Base-by-base conservation (phyloP, 2,797 vertebrate genomes). In the Lerista edwardsae region DNA sequence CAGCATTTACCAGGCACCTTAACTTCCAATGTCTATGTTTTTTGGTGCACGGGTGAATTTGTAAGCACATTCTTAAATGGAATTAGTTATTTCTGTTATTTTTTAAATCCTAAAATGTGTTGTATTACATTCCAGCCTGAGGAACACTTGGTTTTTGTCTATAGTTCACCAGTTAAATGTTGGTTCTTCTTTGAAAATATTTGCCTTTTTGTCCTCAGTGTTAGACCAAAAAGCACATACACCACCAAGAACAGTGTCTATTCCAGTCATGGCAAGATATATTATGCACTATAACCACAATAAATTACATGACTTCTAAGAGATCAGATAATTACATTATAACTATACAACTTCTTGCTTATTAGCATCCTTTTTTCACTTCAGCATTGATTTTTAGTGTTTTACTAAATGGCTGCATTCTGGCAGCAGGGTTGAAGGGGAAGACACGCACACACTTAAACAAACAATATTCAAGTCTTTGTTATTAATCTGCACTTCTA, bases 271-370 rank as follows among this genome's bases (percentile, higher is more conserved):
- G 83, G 76, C 41, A 92, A 68, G 90, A 89, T 87, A 80, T 78
- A 84, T 82, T 88, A 82, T 86, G 23, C 62, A 41, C 81, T 79
- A 82, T 88, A 91, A 89, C 59, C 2, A 27, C 36, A 88, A 23
- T 4, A 88, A 93, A 90, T 77, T 82, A 84, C 23, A 85, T 71
- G 47, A 83, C 75, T 92, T 90, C 87, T 74, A 91, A 93, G 84
- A 91, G 90, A 57, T 23, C 73, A 92, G 79, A 68, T 90, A 94
- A 93, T 90, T 94, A 82, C 84, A 92, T 87, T 90, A 91, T 90
- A 91, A 93, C 82, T 75, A 85, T 73, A 73, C 47, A 59, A 79
- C 83, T 90, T 90, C 83, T 90, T 90, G 78, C 80, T 94, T 86
- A 91, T 88, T 89, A 68, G 55, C 39, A 12, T 69, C 0, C 44